Conservation (phyloP, 1,140 invertebrate genomes). For the Neotoxoptera formosana region DNA sequence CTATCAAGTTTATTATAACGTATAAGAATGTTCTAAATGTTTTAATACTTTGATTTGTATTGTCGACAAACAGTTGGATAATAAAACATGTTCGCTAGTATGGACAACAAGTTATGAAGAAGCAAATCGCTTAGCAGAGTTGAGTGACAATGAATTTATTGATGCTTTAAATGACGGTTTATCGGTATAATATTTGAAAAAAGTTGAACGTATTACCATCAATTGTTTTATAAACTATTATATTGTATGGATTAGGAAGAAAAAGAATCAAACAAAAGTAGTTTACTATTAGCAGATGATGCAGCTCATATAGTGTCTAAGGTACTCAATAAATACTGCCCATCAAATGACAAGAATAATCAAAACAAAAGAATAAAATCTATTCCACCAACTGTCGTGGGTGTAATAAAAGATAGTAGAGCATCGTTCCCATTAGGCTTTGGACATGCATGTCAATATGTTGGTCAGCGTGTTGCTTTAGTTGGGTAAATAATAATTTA, state of each 20-base stretch:
- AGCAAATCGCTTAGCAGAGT: conserved; percentile 75
- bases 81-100: conserved; percentile 83
- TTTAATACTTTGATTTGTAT: conserved; percentile 60
- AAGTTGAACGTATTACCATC: background rate
- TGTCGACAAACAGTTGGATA: conserved; percentile 69
- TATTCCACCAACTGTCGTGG: conserved; percentile 78
- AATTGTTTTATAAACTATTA: conserved; percentile 11
- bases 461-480: conserved; percentile 76
- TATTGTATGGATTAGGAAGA: conserved; percentile 46
- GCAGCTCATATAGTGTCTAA: conserved; percentile 11
- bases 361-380: conserved; percentile 26
- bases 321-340: conserved; percentile 25
- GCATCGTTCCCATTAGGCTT: conserved; percentile 93
- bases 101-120: conserved; percentile 84
- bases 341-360: conserved; percentile 35
- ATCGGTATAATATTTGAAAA: background rate
- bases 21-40: conserved; percentile 40
- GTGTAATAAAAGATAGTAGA: conserved; percentile 72
- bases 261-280: conserved; percentile 34
- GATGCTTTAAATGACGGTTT: conserved; percentile 88
- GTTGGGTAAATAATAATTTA: conserved; percentile 74
- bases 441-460: conserved; percentile 87
- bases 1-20: conserved; percentile 36
- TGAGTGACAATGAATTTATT: conserved; percentile 83
- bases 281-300: conserved; percentile 37